Base-by-base conservation (phyloP, 2,113 vertebrate genomes). In the Clupea harengus region DNA sequence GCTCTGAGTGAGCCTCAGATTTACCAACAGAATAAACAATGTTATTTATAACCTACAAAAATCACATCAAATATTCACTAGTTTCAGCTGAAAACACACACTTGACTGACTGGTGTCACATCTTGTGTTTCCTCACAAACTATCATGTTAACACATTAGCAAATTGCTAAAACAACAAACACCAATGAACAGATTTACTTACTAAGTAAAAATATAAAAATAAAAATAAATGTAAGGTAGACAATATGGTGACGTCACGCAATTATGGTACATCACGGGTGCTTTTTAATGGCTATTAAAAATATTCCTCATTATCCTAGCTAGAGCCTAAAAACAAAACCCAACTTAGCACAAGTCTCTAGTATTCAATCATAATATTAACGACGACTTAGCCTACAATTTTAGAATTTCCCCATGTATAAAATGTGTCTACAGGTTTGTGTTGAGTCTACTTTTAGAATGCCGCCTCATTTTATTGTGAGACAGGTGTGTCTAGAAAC, bases 11-110 rank as follows among this genome's bases (percentile, higher is more conserved):
- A 22, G 18, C 54, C 54, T 60, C 22, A 4, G 32, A 44, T 78
- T 78, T 78, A 39, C 72, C 28, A 72, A 32, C 64, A 78, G 72
- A 78, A 78, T 78, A 78, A 78, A 78, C 72, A 39, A 78, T 39
- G 32, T 78, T 39, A 39, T 75, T 78, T 78, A 78, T 78, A 78
- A 78, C 72, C 72, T 32, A 78, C 28, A 78, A 78, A 78, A 78
- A 32, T 44, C 72, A 17, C 25, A 78, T 78, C 0, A 78, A 78
- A 78, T 78, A 78, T 78, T 39, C 72, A 78, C 32, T 11, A 10
- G 22, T 28, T 78, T 78, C 11, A 78, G 72, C 25, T 39, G 10
- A 78, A 78, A 78, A 39, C 72, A 78, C 32, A 60, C 54, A 20
- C 54, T 60, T 60, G 54, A 60, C 20, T 60, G 20, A 60, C 54